phyloP scores from a whole-genome alignment of 2,888 invertebrate genomes.

The Phasia obesa region DNA sequence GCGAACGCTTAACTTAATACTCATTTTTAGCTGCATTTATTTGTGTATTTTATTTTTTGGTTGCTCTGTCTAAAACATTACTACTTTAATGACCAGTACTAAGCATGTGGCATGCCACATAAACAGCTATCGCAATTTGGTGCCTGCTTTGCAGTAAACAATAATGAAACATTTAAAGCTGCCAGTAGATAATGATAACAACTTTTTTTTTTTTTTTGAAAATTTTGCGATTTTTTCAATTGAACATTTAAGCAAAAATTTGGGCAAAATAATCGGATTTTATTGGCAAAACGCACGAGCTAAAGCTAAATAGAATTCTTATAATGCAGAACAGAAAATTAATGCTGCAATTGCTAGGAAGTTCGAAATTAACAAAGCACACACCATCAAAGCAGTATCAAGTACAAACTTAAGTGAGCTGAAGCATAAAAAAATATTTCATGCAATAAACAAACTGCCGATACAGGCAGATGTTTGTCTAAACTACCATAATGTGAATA shows the following conservation, averaged over 20 bases:
- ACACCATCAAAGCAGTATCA: too few relatives aligned
- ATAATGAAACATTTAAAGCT: conserved; percentile 21
- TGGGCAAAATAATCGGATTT: too few relatives aligned
- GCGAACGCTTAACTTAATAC: conserved; percentile 24
- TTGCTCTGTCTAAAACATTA: conserved; percentile 30
- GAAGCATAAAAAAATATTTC: too few relatives aligned
- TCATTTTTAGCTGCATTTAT: conserved; percentile 19
- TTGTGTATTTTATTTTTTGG: not conserved
- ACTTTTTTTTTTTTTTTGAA: conserved; percentile 9
- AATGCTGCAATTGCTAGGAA: too few relatives aligned
- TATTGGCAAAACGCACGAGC: too few relatives aligned
- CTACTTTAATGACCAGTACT: conserved; percentile 39
- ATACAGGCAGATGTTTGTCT: too few relatives aligned
- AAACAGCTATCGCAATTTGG: conserved; percentile 19
- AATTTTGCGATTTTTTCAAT: conserved; percentile 4
- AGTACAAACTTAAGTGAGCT: too few relatives aligned
- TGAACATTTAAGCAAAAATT: not conserved
- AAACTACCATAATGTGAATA: too few relatives aligned
- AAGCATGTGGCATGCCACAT: conserved; percentile 54
- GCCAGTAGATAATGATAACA: not conserved
- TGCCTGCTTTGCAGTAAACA: not conserved
- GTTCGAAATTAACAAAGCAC: too few relatives aligned
- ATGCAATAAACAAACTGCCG: too few relatives aligned
- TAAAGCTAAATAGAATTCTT: too few relatives aligned
- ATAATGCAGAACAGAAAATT: too few relatives aligned